Evolutionary conservation across 2,113 vertebrate genomes (phyloP).

Genomic region (Ageneiosus marmoratus): DNA sequence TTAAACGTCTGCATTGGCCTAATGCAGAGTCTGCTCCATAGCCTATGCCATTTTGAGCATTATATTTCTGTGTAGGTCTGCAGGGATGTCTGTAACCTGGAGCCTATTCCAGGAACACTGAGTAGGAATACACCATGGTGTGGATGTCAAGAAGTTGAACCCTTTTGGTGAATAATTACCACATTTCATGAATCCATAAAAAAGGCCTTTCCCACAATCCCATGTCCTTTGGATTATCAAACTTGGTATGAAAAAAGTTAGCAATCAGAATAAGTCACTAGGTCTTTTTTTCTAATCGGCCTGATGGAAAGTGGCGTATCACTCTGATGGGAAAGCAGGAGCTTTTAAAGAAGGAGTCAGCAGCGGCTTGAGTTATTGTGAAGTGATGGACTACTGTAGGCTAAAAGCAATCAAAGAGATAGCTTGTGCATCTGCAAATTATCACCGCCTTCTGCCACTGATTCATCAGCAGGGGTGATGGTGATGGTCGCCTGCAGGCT

Average conservation of each 20-base stretch:
- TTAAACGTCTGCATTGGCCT: too few relatives aligned
- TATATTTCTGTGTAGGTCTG: too few relatives aligned
- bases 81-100: neutral
- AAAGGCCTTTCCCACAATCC: neutral
- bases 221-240: conserved; percentile 25
- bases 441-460: conserved; percentile 64
- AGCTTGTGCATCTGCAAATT: conserved; percentile 78
- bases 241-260: conserved; percentile 55
- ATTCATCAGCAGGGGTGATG: conserved; percentile 74
- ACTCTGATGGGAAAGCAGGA: conserved; percentile 38
- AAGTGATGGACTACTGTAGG: conserved; percentile 76
- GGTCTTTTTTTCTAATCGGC: conserved; percentile 72
- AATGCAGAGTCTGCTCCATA: too few relatives aligned
- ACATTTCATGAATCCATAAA: neutral
- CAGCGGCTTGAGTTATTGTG: conserved; percentile 71
- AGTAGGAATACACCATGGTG: neutral
- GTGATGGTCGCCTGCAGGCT: conserved; percentile 40
- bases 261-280: conserved; percentile 74
- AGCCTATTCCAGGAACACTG: neutral
- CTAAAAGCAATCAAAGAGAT: conserved; percentile 78
- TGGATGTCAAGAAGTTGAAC: neutral
- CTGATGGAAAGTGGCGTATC: conserved; percentile 73
- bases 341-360: conserved; percentile 66
- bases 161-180: neutral
- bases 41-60: too few relatives aligned